Evolutionary conservation across 35 echinoderm and acorn worm genomes (phyloP).

Genomic region (Ophiothrix spiculata): DNA sequence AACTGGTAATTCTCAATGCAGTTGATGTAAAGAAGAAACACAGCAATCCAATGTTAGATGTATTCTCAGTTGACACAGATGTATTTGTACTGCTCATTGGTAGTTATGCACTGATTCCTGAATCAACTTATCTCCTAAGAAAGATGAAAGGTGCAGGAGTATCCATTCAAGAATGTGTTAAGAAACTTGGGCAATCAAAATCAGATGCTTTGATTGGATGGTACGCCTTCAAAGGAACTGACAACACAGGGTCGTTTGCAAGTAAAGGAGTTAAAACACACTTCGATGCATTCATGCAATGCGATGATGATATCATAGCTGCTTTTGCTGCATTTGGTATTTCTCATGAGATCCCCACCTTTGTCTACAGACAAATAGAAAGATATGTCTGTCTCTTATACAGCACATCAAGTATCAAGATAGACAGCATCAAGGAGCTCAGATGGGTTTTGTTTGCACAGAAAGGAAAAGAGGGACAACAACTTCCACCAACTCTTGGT

Average conservation of each 20-base stretch:
- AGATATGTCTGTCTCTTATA: background rate
- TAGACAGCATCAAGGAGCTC: background rate
- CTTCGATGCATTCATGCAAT: background rate
- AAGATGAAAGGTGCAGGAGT: background rate
- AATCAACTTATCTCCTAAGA: background rate
- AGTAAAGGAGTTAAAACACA: background rate
- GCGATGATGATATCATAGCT: background rate
- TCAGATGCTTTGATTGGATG: background rate
- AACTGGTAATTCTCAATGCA: background rate
- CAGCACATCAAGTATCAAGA: background rate
- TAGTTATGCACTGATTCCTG: background rate
- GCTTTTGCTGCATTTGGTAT: background rate
- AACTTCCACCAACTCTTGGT: background rate
- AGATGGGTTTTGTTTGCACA: background rate
- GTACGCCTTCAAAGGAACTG: background rate
- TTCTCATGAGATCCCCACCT: background rate
- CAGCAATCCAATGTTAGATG: background rate
- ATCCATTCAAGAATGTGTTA: background rate
- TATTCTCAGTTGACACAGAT: background rate
- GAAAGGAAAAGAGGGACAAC: background rate
- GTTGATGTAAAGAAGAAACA: background rate
- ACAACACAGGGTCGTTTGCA: background rate
- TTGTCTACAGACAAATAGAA: background rate
- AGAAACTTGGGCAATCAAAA: background rate
- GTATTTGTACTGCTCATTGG: background rate